These are phyloP conservation scores for Microcebus jonahi DNA, from an alignment of 2,113 vertebrate genomes.

Conservation along the genomic window DNA sequence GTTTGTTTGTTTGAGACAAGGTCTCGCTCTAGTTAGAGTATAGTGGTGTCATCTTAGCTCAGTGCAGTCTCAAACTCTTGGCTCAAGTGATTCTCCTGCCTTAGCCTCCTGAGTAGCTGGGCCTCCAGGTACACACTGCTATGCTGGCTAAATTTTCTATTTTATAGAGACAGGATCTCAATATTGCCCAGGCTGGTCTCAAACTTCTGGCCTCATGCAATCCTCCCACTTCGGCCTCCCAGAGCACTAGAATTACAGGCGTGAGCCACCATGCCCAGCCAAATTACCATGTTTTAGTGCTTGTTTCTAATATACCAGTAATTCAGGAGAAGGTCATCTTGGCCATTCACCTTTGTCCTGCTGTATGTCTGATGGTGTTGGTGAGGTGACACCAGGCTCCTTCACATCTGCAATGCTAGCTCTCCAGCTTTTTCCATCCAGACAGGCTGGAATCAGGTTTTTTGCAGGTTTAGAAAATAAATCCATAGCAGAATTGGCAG, in stretches of 20 bases:
- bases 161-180: too few species aligned
- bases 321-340: not conserved
- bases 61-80: too few species aligned
- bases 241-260: too few species aligned
- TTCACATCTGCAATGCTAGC: not conserved
- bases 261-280: too few species aligned
- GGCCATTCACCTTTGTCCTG: conserved; percentile 40
- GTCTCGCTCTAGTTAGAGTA: not conserved
- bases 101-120: too few species aligned
- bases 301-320: not conserved
- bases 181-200: too few species aligned
- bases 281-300: not conserved
- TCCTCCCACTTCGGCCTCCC: too few species aligned
- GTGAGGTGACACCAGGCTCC: not conserved
- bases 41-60: too few species aligned
- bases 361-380: not conserved
- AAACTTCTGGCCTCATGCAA: too few species aligned
- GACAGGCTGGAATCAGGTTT: not conserved
- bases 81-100: too few species aligned
- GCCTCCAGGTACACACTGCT: too few species aligned
- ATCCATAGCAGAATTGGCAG: not conserved
- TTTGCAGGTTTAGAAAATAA: conserved; percentile 2
- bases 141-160: too few species aligned
- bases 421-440: not conserved
- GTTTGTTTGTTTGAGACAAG: not conserved